phyloP scores from a whole-genome alignment of 2,888 invertebrate genomes.

The Lumbricus terrestris region DNA sequence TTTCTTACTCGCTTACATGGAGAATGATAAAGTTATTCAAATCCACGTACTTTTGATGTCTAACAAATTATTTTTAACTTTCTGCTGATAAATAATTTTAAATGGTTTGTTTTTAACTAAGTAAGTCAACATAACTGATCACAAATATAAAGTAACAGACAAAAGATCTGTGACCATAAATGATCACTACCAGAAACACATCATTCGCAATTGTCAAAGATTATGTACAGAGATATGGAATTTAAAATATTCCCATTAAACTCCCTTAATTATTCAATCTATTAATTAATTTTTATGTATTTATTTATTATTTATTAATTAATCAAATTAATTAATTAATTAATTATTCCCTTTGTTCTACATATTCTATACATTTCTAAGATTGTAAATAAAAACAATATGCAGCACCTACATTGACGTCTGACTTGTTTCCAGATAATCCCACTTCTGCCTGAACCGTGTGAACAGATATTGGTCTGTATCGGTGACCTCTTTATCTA shows the following conservation, averaged over 20 bases:
- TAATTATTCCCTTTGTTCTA: too few species aligned
- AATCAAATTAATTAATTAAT: too few species aligned
- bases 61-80: not conserved
- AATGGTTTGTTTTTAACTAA: not conserved
- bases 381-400: not conserved
- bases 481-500: conserved; percentile 70
- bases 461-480: conserved; percentile 71
- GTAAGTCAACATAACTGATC: too few species aligned
- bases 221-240: not conserved
- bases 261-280: too few species aligned
- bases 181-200: too few species aligned
- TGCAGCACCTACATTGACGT: conserved; percentile 9
- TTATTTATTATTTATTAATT: too few species aligned
- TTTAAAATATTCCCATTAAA: not conserved
- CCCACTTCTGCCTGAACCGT: conserved; percentile 67
- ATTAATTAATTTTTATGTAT: too few species aligned
- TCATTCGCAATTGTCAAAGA: too few species aligned
- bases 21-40: not conserved
- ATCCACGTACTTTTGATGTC: not conserved
- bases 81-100: not conserved
- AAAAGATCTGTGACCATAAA: too few species aligned
- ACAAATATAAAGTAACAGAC: too few species aligned
- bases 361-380: too few species aligned
- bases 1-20: not conserved
- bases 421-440: conserved; percentile 41